phyloP scores from a whole-genome alignment of 2,888 invertebrate species.

The Tuberolachnus salignus region DNA sequence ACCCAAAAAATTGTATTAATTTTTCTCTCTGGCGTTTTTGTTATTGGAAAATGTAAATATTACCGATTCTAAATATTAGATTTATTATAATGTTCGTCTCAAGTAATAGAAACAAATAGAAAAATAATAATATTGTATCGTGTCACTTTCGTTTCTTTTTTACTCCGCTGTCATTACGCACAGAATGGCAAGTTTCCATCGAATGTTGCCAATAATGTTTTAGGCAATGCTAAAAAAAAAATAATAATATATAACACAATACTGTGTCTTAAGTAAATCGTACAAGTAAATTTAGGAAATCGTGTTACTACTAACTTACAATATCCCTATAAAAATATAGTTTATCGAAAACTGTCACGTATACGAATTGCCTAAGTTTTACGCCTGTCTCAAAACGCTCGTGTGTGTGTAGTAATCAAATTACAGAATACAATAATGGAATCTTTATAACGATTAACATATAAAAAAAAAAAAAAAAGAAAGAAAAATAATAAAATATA shows the following conservation, averaged over 20 bases:
- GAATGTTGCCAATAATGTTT: conserved; percentile 46
- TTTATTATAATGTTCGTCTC: background rate
- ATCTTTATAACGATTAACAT: too few species aligned
- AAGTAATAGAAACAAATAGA: background rate
- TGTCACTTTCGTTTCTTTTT: conserved; percentile 14
- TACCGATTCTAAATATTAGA: background rate
- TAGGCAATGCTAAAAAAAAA: conserved; percentile 22
- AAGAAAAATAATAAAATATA: too few species aligned
- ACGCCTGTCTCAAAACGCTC: background rate
- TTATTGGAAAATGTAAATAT: background rate
- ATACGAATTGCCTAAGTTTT: background rate
- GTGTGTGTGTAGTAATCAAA: too few species aligned
- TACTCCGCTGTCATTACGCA: background rate
- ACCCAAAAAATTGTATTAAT: too few species aligned
- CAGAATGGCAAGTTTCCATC: conserved; percentile 52
- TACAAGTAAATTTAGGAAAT: conserved; percentile 17
- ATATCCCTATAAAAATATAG: background rate
- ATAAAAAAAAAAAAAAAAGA: too few species aligned
- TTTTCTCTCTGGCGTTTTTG: too few species aligned
- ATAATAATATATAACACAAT: background rate
- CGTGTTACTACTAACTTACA: background rate
- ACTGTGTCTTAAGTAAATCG: background rate
- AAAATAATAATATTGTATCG: background rate
- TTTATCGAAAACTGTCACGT: background rate
- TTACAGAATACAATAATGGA: too few species aligned